Base-by-base conservation (phyloP, 2,797 vertebrate species). In the Aplochiton taeniatus region DNA sequence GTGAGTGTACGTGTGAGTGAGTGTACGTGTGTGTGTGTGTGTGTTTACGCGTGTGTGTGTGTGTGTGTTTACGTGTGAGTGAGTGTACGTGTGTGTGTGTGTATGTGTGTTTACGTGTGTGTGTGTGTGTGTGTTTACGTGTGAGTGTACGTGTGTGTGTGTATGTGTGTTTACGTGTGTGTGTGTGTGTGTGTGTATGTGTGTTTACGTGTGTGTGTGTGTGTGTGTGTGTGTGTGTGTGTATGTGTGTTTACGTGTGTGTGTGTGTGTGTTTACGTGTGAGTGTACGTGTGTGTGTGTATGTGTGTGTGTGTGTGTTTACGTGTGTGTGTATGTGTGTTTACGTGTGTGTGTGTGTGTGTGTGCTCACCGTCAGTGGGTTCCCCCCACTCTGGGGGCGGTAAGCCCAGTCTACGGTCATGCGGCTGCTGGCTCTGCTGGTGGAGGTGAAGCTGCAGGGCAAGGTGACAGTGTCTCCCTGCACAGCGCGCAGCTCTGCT, bases 381-480 rank as follows among this genome's bases (percentile, higher is more conserved):
- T 66, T 83, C 0, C 95, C 94, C 10, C 94, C 94, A 0, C 70
- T 48, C 57, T 86, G 75, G 0, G 93, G 91, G 6, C 88, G 91
- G 45, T 94, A 98, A 0, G 93, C 93, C 97, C 97, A 98, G 86
- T 96, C 93, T 0, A 98, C 87, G 0, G 79, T 87, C 81, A 96
- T 92, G 61, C 74, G 92, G 67, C 94, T 94, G 0, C 91, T 93
- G 44, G 92, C 76, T 1, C 83, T 83, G 0, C 87, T 90, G 7
- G 73, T 86, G 19, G 97, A 96, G 14, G 19, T 88, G 89, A 98
- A 98, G 0, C 87, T 87, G 80, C 97, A 98, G 73, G 87, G 90
- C 80, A 98, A 64, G 0, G 63, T 83, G 51, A 92, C 84, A 0
- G 76, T 50, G 0, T 95, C 93, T 0, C 95, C 95, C 55, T 84